A percentile compares a stretch with the other conserved stretches of the same genome.
Evolutionary conservation across 2,888 invertebrate genomes (phyloP).

Genomic region (Caenorhabditis wallacei): DNA sequence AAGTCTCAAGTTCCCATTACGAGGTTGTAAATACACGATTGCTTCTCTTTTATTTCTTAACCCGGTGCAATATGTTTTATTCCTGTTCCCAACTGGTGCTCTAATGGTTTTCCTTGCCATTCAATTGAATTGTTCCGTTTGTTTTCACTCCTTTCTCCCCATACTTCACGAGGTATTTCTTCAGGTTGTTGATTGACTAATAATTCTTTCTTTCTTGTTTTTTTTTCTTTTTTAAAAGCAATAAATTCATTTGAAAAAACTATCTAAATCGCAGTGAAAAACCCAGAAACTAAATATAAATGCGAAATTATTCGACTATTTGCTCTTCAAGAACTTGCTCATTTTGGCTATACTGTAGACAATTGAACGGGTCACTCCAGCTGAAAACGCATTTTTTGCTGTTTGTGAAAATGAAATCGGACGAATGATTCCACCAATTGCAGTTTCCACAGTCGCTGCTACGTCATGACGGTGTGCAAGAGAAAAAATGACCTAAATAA

Average conservation of each 20-base stretch:
- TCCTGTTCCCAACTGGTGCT: constrained; percentile 34
- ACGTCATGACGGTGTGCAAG: constrained; percentile 82
- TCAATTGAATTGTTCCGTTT: constrained; percentile 43
- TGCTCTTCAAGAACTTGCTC: constrained; percentile 63
- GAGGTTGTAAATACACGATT: constrained; percentile 17
- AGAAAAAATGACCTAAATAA: constrained; percentile 77
- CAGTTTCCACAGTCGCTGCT: constrained; percentile 67
- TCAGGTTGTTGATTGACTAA: constrained; percentile 47
- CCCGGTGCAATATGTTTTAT: constrained; percentile 35
- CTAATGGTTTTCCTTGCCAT: constrained; percentile 36
- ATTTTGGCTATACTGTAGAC: constrained; percentile 78
- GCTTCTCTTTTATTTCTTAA: background rate
- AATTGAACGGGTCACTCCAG: constrained; percentile 75
- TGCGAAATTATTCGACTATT: constrained; percentile 21
- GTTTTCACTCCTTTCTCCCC: background rate
- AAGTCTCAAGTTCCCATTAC: constrained; percentile 60
- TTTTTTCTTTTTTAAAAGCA: background rate
- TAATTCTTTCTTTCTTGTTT: background rate
- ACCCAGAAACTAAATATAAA: background rate
- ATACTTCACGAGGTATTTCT: constrained; percentile 28
- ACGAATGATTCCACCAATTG: constrained; percentile 76
- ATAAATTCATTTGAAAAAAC: constrained; percentile 19
- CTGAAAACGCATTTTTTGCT: constrained; percentile 78
- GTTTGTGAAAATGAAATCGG: constrained; percentile 76
- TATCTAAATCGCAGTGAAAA: constrained; percentile 8